Percentiles rank a stretch among this genome's conserved stretches.
Conservation (phyloP, 2,797 vertebrate species). For the Pipistrellus kuhlii region DNA sequence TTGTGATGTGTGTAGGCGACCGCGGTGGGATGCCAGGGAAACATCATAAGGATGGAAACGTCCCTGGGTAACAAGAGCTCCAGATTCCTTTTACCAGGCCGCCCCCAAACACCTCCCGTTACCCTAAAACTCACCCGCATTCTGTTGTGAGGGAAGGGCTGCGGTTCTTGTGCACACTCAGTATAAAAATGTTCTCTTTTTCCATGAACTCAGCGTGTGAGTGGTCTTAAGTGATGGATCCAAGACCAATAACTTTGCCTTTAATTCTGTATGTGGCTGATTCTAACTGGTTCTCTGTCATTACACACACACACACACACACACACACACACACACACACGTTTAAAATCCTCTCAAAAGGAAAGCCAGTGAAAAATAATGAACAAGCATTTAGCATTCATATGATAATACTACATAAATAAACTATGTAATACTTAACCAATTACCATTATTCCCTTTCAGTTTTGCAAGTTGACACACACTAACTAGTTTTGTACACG, state of each 20-base stretch:
- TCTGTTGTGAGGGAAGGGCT: background rate
- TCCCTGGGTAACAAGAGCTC: background rate
- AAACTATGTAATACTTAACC: background rate
- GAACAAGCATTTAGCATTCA: background rate
- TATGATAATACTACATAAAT: background rate
- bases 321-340: background rate
- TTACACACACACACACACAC: background rate
- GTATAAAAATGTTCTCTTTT: constrained; percentile 29
- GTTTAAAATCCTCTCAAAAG: background rate
- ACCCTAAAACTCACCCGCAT: background rate
- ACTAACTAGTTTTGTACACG: background rate
- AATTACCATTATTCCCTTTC: accelerated
- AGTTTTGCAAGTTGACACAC: background rate
- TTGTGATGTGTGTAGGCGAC: background rate
- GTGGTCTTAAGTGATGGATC: background rate
- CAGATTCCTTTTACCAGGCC: background rate
- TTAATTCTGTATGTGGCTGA: background rate
- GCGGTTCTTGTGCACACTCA: background rate
- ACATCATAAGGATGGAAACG: background rate
- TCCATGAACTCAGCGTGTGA: background rate
- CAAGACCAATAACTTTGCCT: background rate
- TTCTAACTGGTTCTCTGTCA: background rate
- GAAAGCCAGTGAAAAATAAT: background rate
- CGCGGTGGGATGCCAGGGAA: background rate
- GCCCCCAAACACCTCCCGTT: background rate